Conservation (phyloP, 2,888 invertebrate species). For the Nomada hirtipes region DNA sequence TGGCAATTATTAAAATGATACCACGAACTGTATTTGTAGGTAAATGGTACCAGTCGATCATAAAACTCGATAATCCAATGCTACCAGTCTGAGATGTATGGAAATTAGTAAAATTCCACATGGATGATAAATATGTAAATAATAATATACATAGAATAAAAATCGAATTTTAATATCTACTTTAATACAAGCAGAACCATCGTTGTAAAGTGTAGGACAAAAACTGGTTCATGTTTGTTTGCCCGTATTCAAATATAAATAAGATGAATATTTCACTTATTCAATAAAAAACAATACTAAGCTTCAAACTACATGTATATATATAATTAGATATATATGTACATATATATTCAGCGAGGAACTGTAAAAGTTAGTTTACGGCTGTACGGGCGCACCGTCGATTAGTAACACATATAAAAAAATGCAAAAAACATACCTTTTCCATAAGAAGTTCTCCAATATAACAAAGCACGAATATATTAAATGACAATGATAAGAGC, state of each 20-base stretch:
- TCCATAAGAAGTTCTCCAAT: slow-evolving; percentile 65
- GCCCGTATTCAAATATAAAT: too few species aligned
- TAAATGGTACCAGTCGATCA: slow-evolving; percentile 70
- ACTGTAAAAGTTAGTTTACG: neutral
- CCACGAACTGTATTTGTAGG: slow-evolving; percentile 56
- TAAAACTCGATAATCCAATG: slow-evolving; percentile 64
- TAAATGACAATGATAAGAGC: slow-evolving; percentile 61
- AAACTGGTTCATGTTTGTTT: too few species aligned
- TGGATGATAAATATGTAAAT: neutral
- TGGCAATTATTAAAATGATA: slow-evolving; percentile 72
- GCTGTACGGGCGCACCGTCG: neutral
- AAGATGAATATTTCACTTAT: too few species aligned
- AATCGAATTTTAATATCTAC: neutral
- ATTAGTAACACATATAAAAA: neutral
- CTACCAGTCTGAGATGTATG: slow-evolving; percentile 46
- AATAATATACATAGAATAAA: neutral
- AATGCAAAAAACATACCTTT: slow-evolving; percentile 48
- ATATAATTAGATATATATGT: neutral
- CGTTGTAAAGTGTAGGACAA: too few species aligned
- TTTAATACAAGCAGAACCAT: too few species aligned
- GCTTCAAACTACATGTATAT: too few species aligned
- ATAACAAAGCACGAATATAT: slow-evolving; percentile 66
- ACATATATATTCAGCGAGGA: neutral
- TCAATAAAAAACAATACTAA: too few species aligned
- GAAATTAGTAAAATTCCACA: neutral